Conservation (phyloP, 2,797 vertebrate genomes). For the Neomorphus geoffroyi region DNA sequence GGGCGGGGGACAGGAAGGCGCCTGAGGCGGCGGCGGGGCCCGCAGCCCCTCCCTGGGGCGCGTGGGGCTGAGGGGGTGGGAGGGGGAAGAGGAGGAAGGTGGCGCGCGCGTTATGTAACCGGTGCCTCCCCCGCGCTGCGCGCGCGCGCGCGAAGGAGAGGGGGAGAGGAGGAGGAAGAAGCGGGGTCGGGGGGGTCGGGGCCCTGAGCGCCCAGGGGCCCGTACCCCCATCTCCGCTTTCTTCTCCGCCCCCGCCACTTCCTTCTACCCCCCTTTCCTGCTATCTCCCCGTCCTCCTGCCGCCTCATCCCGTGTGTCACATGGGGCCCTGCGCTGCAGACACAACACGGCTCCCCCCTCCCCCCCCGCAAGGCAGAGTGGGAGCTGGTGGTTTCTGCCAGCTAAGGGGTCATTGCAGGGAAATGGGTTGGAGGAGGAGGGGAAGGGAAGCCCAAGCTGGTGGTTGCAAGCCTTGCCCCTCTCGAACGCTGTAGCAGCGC, state of each 20-base stretch:
- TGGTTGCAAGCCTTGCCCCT: neutral
- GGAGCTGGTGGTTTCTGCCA: neutral
- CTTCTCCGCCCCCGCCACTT: too few relatives aligned
- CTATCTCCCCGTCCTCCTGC: too few relatives aligned
- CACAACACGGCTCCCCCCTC: constrained; percentile 18
- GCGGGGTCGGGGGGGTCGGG: too few relatives aligned
- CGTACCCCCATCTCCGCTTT: too few relatives aligned
- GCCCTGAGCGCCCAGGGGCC: too few relatives aligned
- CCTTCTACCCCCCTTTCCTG: too few relatives aligned
- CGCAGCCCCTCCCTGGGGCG: constrained; percentile 35
- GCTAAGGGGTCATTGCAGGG: constrained; percentile 50
- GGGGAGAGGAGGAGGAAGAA: too few relatives aligned
- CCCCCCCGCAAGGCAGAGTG: neutral
- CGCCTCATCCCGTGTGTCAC: neutral
- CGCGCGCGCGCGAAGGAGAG: too few relatives aligned
- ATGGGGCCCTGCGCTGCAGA: constrained; percentile 28
- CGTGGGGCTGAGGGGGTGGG: too few relatives aligned
- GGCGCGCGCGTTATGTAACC: too few relatives aligned
- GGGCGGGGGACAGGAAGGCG: neutral
- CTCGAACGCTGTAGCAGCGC: neutral
- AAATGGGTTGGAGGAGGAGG: neutral
- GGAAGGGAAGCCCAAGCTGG: neutral
- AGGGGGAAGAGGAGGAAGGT: too few relatives aligned
- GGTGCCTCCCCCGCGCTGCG: too few relatives aligned
- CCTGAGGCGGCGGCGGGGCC: neutral